Evolutionary conservation across 2,888 invertebrate genomes (phyloP).

Genomic region (Eupithecia subumbrata): DNA sequence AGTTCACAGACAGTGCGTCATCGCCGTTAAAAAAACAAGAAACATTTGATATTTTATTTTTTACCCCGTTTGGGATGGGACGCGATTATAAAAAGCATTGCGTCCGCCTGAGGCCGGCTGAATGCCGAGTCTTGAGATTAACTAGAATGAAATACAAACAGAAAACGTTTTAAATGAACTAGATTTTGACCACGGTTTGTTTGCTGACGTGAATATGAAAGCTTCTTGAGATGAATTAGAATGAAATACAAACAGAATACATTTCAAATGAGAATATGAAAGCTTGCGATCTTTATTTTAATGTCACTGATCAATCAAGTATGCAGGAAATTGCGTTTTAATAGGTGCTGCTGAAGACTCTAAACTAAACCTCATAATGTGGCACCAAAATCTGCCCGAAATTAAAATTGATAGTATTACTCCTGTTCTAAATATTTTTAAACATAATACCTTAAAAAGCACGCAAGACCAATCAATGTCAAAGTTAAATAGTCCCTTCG

Average conservation of each 20-base stretch:
- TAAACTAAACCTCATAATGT: too few species aligned
- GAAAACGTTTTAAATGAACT: not conserved
- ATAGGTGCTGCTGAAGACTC: too few species aligned
- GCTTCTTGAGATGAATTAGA: conserved; percentile 33
- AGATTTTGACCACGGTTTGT: too few species aligned
- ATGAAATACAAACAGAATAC: conserved; percentile 3
- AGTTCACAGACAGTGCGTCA: conserved; percentile 81
- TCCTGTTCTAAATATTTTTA: not conserved
- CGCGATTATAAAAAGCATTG: conserved; percentile 55
- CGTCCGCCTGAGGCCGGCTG: conserved; percentile 45
- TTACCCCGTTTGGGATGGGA: conserved; percentile 50
- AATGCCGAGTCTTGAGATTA: conserved; percentile 30
- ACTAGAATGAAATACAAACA: conserved; percentile 26
- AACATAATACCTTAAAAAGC: not conserved
- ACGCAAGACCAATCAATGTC: conserved; percentile 8
- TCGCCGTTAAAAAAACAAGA: conserved; percentile 57
- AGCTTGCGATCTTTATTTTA: not conserved
- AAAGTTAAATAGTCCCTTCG: conserved; percentile 6
- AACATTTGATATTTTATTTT: conserved; percentile 64
- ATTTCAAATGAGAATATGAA: conserved; percentile 7
- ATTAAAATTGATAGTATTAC: not conserved
- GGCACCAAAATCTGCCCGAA: not conserved
- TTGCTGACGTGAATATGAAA: too few species aligned
- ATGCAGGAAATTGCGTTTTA: not conserved
- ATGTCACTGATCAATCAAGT: not conserved